phyloP scores from a whole-genome alignment of 2,113 vertebrate species.

The Columba livia region DNA sequence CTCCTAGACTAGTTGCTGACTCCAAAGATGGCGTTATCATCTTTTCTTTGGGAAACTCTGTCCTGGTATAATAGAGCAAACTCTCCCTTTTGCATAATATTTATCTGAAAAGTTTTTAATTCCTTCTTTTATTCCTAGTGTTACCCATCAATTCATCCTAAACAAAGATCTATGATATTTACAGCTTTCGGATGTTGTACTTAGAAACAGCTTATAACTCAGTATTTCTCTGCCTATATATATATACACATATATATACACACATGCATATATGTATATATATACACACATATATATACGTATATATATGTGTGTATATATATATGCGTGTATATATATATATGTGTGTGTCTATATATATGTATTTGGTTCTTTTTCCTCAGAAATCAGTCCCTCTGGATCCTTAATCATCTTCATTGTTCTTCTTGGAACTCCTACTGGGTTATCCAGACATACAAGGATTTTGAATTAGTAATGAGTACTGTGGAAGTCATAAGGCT shows the following conservation, averaged over 20 bases:
- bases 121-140: not conserved
- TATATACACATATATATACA: no score
- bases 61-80: not conserved
- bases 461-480: constrained; percentile 16
- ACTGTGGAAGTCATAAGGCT: not conserved
- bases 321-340: not conserved
- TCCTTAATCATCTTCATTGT: not conserved
- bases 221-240: not conserved
- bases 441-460: not conserved
- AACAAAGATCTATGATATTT: not conserved
- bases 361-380: not conserved
- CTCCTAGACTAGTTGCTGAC: not conserved
- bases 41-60: not conserved
- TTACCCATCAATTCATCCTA: not conserved
- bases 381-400: not conserved
- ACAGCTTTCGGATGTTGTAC: not conserved
- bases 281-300: not conserved
- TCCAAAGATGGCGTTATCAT: fast-evolving
- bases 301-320: not conserved
- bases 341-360: no score
- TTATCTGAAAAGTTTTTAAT: not conserved
- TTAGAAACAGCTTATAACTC: not conserved
- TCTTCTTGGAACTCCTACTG: not conserved
- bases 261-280: no score
- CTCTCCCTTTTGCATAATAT: not conserved